A percentile compares a stretch with the other conserved stretches of the same genome.
These are phyloP conservation scores for Platichthys flesus DNA, from an alignment of 2,113 vertebrate genomes.

Conservation along the genomic window DNA sequence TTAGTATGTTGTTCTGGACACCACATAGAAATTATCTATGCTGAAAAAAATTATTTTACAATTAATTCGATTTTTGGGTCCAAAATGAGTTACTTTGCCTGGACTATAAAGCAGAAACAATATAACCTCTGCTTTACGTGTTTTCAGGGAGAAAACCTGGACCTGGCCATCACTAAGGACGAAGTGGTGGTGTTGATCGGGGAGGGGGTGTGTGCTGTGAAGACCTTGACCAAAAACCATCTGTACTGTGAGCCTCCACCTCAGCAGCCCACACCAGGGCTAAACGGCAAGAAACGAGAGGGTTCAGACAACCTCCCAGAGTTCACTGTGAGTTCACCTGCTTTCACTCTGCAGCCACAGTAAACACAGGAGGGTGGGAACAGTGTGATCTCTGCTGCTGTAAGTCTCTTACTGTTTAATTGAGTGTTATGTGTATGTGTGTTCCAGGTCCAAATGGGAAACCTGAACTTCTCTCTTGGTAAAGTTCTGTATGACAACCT, in stretches of 20 bases:
- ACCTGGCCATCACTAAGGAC: constrained; percentile 95
- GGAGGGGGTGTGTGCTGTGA: constrained; percentile 90
- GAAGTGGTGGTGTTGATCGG: constrained; percentile 96
- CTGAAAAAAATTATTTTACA: too few relatives aligned
- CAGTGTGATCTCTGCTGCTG: neutral
- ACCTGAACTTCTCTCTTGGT: constrained; percentile 91
- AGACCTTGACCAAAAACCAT: constrained; percentile 94
- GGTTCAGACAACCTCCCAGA: constrained; percentile 88
- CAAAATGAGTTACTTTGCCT: too few relatives aligned
- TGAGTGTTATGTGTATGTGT: constrained; percentile 13
- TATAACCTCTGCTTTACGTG: neutral
- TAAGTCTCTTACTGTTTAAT: neutral
- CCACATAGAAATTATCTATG: too few relatives aligned
- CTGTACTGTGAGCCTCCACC: constrained; percentile 95
- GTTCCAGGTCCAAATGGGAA: constrained; percentile 94
- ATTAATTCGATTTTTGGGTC: too few relatives aligned
- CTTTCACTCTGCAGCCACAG: neutral
- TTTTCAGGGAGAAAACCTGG: constrained; percentile 92
- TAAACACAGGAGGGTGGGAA: too few relatives aligned
- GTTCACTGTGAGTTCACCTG: constrained; percentile 87
- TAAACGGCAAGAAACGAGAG: constrained; percentile 84
- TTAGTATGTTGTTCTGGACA: too few relatives aligned
- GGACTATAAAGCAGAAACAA: neutral
- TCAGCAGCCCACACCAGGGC: constrained; percentile 86
- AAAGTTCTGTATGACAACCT: constrained; percentile 93